Conservation (phyloP, 2,113 vertebrate species). For the Laticauda laticaudata region DNA sequence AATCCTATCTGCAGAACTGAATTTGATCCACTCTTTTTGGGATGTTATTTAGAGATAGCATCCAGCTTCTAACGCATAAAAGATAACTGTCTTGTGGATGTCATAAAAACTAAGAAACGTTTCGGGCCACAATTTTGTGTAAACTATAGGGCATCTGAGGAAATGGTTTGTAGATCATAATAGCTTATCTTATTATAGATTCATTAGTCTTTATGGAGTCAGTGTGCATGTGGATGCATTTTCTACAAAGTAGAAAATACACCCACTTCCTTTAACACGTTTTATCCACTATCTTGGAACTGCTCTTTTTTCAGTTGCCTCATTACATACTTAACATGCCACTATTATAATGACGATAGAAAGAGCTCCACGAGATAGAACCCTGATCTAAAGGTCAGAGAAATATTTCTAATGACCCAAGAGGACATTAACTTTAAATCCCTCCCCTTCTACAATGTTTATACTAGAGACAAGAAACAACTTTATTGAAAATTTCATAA, state of each 20-base stretch:
- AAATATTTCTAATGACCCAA: slow-evolving; percentile 46
- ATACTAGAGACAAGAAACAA: slow-evolving; percentile 64
- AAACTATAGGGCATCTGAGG: background rate
- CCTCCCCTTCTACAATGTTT: slow-evolving; percentile 46
- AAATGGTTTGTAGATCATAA: background rate
- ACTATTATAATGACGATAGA: slow-evolving; percentile 31
- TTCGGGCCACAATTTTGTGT: background rate
- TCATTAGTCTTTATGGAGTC: background rate
- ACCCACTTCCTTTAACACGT: slow-evolving; percentile 18
- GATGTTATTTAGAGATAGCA: background rate
- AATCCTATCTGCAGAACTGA: background rate
- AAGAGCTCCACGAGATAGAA: slow-evolving; percentile 35
- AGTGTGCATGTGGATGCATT: background rate
- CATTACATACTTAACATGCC: slow-evolving; percentile 42
- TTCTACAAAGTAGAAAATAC: slow-evolving; percentile 4
- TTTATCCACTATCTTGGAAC: slow-evolving; percentile 36
- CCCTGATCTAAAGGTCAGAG: slow-evolving; percentile 32
- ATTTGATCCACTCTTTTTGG: background rate
- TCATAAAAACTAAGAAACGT: background rate
- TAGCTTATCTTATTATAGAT: background rate
- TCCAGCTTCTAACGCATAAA: background rate
- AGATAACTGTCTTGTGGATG: background rate
- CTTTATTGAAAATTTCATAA: slow-evolving; percentile 71
- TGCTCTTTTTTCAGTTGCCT: slow-evolving; percentile 29
- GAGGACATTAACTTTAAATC: slow-evolving; percentile 47